Conservation (phyloP, 2,888 invertebrate genomes). For the Balanococcus diminutus region DNA sequence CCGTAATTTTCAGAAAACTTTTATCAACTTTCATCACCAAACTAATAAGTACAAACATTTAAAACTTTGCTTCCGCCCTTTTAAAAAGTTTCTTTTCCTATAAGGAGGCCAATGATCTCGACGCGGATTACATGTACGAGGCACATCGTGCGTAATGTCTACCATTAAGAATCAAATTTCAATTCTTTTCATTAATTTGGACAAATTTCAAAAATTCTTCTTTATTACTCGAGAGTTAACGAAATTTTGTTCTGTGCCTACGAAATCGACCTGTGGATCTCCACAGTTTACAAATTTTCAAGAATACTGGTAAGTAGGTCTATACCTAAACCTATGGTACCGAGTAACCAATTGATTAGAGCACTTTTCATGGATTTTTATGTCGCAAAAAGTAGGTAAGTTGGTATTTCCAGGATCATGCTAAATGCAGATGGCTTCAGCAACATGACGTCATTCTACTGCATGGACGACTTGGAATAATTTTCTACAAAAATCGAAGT, state of each 20-base stretch:
- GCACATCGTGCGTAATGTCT: slow-evolving; percentile 18
- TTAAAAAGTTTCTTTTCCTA: slow-evolving; percentile 52
- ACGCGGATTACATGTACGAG: slow-evolving; percentile 46
- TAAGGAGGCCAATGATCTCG: slow-evolving; percentile 54
- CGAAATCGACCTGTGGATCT: neutral
- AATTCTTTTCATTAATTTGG: neutral
- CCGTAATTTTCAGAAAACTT: slow-evolving; percentile 55
- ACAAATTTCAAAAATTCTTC: neutral
- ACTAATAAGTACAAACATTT: slow-evolving; percentile 55
- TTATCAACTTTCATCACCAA: slow-evolving; percentile 55
- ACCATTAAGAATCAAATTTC: slow-evolving; percentile 20
- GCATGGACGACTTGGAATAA: too few species aligned
- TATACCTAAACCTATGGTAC: too few species aligned
- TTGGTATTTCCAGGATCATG: too few species aligned
- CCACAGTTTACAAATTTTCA: too few species aligned
- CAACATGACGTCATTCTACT: too few species aligned
- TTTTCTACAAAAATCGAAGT: too few species aligned
- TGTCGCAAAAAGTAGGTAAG: too few species aligned
- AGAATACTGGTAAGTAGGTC: too few species aligned
- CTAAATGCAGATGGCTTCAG: too few species aligned
- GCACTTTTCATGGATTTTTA: too few species aligned
- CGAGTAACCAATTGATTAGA: too few species aligned
- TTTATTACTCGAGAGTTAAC: neutral
- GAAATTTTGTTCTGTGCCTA: neutral
- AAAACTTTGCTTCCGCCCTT: slow-evolving; percentile 55